phyloP scores from a whole-genome alignment of 1,140 invertebrate genomes.

The Eupeodes corollae region DNA sequence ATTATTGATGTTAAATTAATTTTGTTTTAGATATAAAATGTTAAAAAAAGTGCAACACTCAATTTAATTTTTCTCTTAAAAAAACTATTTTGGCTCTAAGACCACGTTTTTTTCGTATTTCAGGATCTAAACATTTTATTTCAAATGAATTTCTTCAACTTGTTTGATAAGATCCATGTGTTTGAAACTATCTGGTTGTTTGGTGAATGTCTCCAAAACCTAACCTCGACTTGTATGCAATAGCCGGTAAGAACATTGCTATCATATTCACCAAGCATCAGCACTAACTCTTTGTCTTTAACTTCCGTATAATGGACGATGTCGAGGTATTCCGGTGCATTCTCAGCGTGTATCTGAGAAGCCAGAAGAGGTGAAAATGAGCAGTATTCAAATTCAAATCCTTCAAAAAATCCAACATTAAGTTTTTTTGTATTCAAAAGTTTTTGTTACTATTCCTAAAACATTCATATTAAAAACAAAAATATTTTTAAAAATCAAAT shows the following conservation, averaged over 20 bases:
- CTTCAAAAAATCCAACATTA: too few relatives aligned
- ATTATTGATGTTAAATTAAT: too few relatives aligned
- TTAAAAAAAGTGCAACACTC: too few relatives aligned
- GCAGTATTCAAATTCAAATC: conserved; percentile 75
- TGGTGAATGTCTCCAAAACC: conserved; percentile 60
- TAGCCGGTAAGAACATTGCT: conserved; percentile 67
- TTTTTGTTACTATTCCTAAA: too few relatives aligned
- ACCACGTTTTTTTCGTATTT: too few relatives aligned
- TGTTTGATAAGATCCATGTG: conserved; percentile 73
- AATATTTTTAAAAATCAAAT: too few relatives aligned
- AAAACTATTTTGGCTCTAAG: too few relatives aligned
- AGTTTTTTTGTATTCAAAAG: too few relatives aligned
- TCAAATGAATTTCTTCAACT: conserved; percentile 58
- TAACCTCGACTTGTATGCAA: conserved; percentile 50
- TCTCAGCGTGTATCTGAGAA: conserved; percentile 82
- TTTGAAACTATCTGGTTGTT: conserved; percentile 62
- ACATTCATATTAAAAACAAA: too few relatives aligned
- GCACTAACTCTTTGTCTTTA: conserved; percentile 62
- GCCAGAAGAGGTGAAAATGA: conserved; percentile 75
- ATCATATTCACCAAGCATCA: conserved; percentile 84
- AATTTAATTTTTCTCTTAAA: too few relatives aligned
- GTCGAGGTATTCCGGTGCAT: conserved; percentile 79
- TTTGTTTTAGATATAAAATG: too few relatives aligned
- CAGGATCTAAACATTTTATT: too few relatives aligned
- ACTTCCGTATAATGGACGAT: conserved; percentile 75